These are phyloP conservation scores for Centruroides sculpturatus DNA, from an alignment of 1,140 invertebrate species.

Conservation along the genomic window DNA sequence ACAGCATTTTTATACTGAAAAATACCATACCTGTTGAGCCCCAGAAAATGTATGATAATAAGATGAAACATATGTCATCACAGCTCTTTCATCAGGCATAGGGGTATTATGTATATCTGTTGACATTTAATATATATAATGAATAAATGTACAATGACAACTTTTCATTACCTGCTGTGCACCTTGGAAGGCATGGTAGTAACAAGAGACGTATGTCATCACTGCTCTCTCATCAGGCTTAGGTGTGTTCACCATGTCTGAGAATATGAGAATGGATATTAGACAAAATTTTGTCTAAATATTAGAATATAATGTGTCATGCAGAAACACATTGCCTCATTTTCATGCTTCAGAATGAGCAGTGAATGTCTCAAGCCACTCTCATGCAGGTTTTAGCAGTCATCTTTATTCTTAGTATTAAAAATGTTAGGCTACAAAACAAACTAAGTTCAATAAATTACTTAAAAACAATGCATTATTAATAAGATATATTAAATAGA, in stretches of 20 bases:
- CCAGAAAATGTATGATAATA: constrained; percentile 99
- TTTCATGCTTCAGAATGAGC: no score
- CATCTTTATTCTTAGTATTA: no score
- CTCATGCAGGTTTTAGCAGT: no score
- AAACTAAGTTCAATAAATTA: no score
- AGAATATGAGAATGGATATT: constrained; percentile 22
- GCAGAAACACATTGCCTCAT: no score
- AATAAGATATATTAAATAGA: no score
- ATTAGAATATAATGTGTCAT: no score
- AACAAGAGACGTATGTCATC: constrained; percentile 97
- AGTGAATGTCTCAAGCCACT: no score
- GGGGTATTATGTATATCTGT: constrained; percentile 95
- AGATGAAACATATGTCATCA: constrained; percentile 99
- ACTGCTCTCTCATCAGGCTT: constrained; percentile 95
- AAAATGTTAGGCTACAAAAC: no score
- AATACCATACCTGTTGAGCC: constrained; percentile 72
- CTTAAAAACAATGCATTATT: no score
- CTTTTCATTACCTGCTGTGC: constrained; percentile 73
- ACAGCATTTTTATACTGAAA: background rate
- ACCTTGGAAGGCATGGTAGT: constrained; percentile 97
- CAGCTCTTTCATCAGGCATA: constrained; percentile 95
- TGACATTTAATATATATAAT: constrained; percentile 9
- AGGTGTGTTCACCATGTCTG: constrained; percentile 94
- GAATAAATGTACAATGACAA: constrained; percentile 1
- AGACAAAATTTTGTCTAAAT: no score